These are phyloP conservation scores for Acrocephalus scirpaceus DNA, from an alignment of 2,797 vertebrate genomes.

Conservation along the genomic window DNA sequence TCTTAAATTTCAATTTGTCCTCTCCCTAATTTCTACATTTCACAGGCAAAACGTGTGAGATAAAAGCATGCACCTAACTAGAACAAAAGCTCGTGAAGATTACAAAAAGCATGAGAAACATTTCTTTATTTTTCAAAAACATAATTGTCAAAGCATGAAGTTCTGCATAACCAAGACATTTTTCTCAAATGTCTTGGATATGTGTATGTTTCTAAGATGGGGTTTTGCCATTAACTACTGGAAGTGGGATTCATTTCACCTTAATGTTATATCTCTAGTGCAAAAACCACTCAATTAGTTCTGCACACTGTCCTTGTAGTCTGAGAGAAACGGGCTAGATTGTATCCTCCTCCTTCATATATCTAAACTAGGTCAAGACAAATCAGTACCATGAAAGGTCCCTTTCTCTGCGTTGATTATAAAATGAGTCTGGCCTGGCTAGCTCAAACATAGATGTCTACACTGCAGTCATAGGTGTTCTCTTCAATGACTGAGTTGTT, in stretches of 20 bases:
- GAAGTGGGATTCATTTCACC: background rate
- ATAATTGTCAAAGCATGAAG: background rate
- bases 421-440: background rate
- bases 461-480: background rate
- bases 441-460: background rate
- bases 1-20: background rate
- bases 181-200: background rate
- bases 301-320: background rate
- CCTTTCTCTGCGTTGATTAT: background rate
- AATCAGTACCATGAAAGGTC: background rate
- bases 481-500: background rate
- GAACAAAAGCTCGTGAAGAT: background rate
- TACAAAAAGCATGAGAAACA: background rate
- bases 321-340: background rate
- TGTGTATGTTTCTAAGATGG: background rate
- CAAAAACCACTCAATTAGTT: background rate
- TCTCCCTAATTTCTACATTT: background rate
- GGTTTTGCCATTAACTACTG: background rate
- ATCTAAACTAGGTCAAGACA: background rate
- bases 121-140: background rate
- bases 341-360: background rate
- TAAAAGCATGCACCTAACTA: background rate
- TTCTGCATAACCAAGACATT: background rate
- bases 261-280: background rate
- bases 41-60: background rate